These are phyloP conservation scores for Steatornis caripensis DNA, from an alignment of 2,113 vertebrate species.

Conservation along the genomic window DNA sequence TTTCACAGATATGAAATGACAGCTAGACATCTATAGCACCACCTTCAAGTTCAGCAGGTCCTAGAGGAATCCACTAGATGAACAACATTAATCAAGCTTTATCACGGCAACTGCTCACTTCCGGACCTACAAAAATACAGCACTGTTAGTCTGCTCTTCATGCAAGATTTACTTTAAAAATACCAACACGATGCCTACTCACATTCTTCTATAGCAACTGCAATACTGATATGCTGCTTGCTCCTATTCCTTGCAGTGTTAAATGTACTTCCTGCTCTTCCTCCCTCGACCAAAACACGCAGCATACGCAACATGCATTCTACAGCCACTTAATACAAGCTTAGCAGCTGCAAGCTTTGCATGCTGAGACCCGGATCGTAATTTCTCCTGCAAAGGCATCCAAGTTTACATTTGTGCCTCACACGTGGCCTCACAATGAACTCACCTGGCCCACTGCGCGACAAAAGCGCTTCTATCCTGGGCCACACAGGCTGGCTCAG, in stretches of 20 bases:
- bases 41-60: not conserved
- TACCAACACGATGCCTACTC: conserved; percentile 53
- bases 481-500: not conserved
- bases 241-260: not conserved
- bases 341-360: conserved; percentile 48
- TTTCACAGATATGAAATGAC: not conserved
- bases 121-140: not conserved
- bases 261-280: not conserved
- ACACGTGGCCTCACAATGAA: not conserved
- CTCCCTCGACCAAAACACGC: not conserved
- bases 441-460: not conserved
- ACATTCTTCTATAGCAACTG: conserved; percentile 48
- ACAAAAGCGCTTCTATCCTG: not conserved
- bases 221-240: not conserved
- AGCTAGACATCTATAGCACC: not conserved
- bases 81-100: not conserved
- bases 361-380: not conserved
- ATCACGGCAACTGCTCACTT: not conserved
- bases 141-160: not conserved
- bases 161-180: conserved; percentile 64
- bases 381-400: not conserved
- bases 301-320: not conserved
- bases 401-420: not conserved
- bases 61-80: not conserved
- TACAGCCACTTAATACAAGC: conserved; percentile 41